Evolutionary conservation across 2,797 vertebrate species (phyloP), one percentile per base, ranked within the genome.

Genomic region (Myoxocephalus aenaeus): DNA sequence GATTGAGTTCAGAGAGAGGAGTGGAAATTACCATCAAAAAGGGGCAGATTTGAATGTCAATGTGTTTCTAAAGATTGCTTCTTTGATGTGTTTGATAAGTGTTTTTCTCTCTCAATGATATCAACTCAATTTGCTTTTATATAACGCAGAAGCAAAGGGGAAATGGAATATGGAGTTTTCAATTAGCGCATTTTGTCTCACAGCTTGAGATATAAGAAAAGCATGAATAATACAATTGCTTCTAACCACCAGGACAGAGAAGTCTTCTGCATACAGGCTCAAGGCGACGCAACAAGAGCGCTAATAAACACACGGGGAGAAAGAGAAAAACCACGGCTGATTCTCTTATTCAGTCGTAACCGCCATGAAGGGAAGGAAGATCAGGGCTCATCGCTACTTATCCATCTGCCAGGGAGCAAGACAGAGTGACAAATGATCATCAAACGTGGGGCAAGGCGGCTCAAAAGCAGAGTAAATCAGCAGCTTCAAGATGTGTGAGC

Each of bases 391-490:
- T 78, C 7, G 2, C 40, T 53, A 29, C 80, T 78, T 68, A 78
- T 76, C 68, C 32, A 34, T 79, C 68, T 83, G 70, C 75, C 44
- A 36, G 12, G 20, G 78, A 85, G 56, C 36, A 53, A 73, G 66
- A 64, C 46, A 27, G 22, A 66, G 79, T 18, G 69, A 86, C 70
- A 88, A 89, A 89, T 67, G 65, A 79, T 79, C 64, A 82, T 83
- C 65, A 86, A 73, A 86, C 56, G 25, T 4, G 2, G 44, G 20
- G 48, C 57, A 76, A 77, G 0, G 10, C 40, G 32, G 73, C 61
- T 79, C 69, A 51, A 80, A 80, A 63, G 70, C 44, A 62, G 42
- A 75, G 78, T 36, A 80, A 89, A 86, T 73, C 73, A 75, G 58
- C 76, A 12, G 36, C 77, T 83, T 80, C 44, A 29, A 76, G 50